Evolutionary conservation across 2,888 invertebrate genomes (phyloP), one percentile per base, ranked within the genome.

Genomic region (Apodemia hepburni): DNA sequence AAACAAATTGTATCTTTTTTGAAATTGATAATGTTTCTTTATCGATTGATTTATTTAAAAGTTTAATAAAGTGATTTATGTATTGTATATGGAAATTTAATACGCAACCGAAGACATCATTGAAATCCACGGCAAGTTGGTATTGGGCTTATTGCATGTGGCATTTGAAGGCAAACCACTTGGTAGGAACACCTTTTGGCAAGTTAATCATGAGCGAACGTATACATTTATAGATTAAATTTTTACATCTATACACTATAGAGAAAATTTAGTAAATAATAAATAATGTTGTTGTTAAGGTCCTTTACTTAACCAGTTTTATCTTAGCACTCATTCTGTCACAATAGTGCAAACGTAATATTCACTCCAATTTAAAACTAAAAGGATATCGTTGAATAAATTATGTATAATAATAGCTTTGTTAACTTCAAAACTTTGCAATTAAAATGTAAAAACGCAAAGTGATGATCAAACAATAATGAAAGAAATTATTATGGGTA

Each of bases 151-250:
- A 70, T 71, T 68, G 69, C 68, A 71, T 71, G 71, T 70, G 73
- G 75, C 72, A 74, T 78, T 75, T 70, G 80, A 81, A 80, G 81
- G 81, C 73, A 70, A 81, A 80, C 81, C 71, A 76, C 78, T 81
- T 71, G 66, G 71, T 73, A 69, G 17, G 72, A 42, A 73, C 76
- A 74, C 75, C 73, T 70, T 73, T 74, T 71, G 69, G 74, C 66
- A 66, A 65, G 73, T 68, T 70, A 65, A 70, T 67, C 66, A 66
- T 65, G 63, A 67, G 70, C 69, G 66, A 70, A 65, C 68, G 72
- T 68, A 67, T 54, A 64, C 65, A 66, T 63, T 59, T 67, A 62
- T 58, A 69, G 62, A 65, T 66, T 67, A 66, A 65, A 64, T 65
- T 69, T 68, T 70, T 70, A 71, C 66, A 64, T 70, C 64, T 66